Base-by-base conservation (phyloP, 1,140 invertebrate species). In the Cryptotermes secundus region DNA sequence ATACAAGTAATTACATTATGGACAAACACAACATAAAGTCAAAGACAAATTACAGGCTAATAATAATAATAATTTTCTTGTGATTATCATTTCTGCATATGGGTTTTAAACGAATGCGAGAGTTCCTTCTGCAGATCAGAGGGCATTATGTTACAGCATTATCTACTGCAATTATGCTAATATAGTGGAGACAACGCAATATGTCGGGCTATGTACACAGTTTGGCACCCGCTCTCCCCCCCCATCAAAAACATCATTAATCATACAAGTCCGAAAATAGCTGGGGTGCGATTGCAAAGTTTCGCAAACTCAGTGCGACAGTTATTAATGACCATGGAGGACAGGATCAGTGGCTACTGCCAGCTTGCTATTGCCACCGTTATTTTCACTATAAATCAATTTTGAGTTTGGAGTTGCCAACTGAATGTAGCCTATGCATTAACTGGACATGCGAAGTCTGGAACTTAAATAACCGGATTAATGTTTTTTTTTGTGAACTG, bases 221-320 rank as follows among this genome's bases (percentile, higher is more conserved):
- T 12, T 12, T 38, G 12, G 38, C 4, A 38, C 38, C 38, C 38
- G 12, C n/a, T n/a, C n/a, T n/a, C n/a, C n/a, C n/a, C 53, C 7
- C 12, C 19, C 19, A 14, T 22, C 53, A 72, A 72, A 81, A 81
- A 81, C 31, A 34, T 81, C 34, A 81, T 81, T 45, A 81, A 81
- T 38, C 35, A 72, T 6, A 31, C 26, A 72, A 72, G 59, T 72
- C 16, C 31, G n/a, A 72, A 72, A 72, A 72, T 31, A 72, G 0
- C 59, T n/a, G 59, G 59, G 6, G 26, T n/a, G 12, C 59, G 6
- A 31, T 1, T 72, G 59, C 59, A n/a, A 72, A 72, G 26, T 72
- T 72, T 31, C n/a, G 59, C 59, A 72, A 31, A 72, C 59, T n/a
- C 26, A 3, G 6, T 31, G n/a, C 59, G 59, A 72, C 59, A 72